phyloP scores from a whole-genome alignment of 2,888 invertebrate species.

The Epirrhoe tristata region DNA sequence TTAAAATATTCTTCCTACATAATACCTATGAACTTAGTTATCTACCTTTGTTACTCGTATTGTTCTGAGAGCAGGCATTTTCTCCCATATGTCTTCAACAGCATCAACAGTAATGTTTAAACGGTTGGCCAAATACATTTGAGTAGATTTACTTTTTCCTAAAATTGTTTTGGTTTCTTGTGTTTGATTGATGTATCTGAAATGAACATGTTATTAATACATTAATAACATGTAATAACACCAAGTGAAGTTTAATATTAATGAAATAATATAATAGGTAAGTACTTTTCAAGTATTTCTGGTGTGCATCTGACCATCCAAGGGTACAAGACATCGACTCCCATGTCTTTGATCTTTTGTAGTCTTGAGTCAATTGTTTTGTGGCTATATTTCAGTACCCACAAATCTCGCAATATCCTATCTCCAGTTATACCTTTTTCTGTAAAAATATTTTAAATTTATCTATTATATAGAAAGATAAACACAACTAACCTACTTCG shows the following conservation, averaged over 20 bases:
- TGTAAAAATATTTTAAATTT: slow-evolving; percentile 39
- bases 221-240: neutral
- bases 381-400: slow-evolving; percentile 87
- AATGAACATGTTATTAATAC: slow-evolving; percentile 34
- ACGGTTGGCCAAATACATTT: slow-evolving; percentile 83
- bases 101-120: slow-evolving; percentile 74
- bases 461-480: too few species aligned
- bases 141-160: slow-evolving; percentile 77
- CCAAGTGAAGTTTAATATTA: neutral
- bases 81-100: slow-evolving; percentile 79
- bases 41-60: slow-evolving; percentile 85
- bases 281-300: slow-evolving; percentile 82
- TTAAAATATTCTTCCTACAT: too few species aligned
- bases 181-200: slow-evolving; percentile 66
- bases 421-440: slow-evolving; percentile 82
- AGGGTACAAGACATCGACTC: slow-evolving; percentile 83
- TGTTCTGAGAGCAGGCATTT: slow-evolving; percentile 80
- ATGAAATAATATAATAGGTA: neutral
- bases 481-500: too few species aligned
- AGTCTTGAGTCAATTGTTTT: slow-evolving; percentile 82
- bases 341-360: slow-evolving; percentile 75
- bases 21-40: neutral
- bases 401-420: slow-evolving; percentile 86
- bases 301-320: slow-evolving; percentile 89
- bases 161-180: slow-evolving; percentile 79